These are phyloP conservation scores for Homarus americanus DNA, from an alignment of 1,140 invertebrate genomes.

Conservation along the genomic window DNA sequence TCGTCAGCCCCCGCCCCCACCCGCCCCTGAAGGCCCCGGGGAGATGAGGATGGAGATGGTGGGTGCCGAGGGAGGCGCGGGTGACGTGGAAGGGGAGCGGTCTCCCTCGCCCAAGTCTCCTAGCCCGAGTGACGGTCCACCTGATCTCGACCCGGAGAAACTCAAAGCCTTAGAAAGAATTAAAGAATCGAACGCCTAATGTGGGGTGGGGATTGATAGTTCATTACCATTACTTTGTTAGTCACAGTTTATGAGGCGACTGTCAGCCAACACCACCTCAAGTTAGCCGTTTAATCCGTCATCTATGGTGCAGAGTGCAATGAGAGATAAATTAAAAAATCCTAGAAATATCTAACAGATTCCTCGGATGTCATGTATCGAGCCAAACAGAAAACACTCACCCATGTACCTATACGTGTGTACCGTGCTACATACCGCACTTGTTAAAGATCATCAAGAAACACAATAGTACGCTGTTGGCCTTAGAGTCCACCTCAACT, in stretches of 20 bases:
- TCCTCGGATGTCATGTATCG: background rate
- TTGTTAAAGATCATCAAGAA: conserved; percentile 6
- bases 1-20: conserved; percentile 64
- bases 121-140: conserved; percentile 73
- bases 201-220: background rate
- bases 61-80: conserved; percentile 23
- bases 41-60: conserved; percentile 44
- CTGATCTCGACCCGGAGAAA: conserved; percentile 74
- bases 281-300: background rate
- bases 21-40: conserved; percentile 57
- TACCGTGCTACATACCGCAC: background rate
- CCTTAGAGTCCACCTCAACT: conserved; percentile 12
- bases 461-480: conserved; percentile 19
- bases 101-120: conserved; percentile 71
- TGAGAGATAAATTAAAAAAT: background rate
- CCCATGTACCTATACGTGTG: background rate
- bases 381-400: conserved; percentile 1
- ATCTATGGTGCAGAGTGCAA: background rate
- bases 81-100: background rate
- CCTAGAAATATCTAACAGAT: background rate
- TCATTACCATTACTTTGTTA: background rate
- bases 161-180: conserved; percentile 73
- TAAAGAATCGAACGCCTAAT: conserved; percentile 73
- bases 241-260: background rate
- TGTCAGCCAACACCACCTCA: background rate